Evolutionary conservation across 2,113 vertebrate species (phyloP).

Genomic region (Trematomus loennbergii): DNA sequence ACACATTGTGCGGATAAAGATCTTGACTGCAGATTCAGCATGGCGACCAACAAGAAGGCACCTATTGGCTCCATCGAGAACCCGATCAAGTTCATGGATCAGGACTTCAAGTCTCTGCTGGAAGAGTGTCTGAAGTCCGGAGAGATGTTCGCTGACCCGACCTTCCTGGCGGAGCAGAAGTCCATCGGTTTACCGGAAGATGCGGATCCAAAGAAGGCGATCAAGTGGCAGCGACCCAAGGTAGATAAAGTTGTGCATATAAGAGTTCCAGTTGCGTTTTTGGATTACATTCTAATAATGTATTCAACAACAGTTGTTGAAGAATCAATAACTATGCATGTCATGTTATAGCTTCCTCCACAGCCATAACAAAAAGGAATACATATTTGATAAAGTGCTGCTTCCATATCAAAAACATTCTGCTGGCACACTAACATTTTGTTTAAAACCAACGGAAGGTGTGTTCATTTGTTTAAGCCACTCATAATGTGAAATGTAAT

Average conservation of each 20-base stretch:
- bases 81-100: conserved; percentile 72
- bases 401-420: background rate
- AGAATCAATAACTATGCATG: too few relatives aligned
- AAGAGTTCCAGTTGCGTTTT: background rate
- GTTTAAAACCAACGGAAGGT: background rate
- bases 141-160: conserved; percentile 76
- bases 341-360: background rate
- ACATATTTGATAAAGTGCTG: too few relatives aligned
- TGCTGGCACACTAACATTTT: background rate
- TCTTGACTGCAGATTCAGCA: conserved; percentile 18
- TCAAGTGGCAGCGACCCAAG: conserved; percentile 83
- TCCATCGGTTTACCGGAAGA: conserved; percentile 80
- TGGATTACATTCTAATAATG: background rate
- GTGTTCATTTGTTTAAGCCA: background rate
- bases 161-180: conserved; percentile 76
- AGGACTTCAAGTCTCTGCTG: conserved; percentile 64
- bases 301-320: background rate
- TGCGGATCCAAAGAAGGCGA: conserved; percentile 76
- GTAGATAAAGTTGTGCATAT: conserved; percentile 51
- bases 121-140: conserved; percentile 68
- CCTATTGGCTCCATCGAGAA: conserved; percentile 76
- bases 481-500: background rate
- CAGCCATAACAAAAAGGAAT: background rate
- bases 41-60: conserved; percentile 42
- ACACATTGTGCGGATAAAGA: too few relatives aligned